Base-by-base conservation (phyloP, 1,140 invertebrate genomes). In the Argopecten irradians region DNA sequence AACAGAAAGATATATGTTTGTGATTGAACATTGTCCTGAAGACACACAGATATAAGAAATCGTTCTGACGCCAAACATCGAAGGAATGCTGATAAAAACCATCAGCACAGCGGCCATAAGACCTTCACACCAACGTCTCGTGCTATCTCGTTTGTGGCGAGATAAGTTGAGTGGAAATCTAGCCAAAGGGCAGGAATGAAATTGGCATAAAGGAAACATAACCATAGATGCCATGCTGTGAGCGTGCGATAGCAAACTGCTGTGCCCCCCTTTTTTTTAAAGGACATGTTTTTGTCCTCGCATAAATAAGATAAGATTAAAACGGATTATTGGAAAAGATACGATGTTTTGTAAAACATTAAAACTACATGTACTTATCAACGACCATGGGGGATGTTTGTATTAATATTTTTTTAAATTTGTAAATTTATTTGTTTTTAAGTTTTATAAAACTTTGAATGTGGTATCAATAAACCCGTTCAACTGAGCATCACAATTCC, bases 121-220 rank as follows among this genome's bases (percentile, higher is more conserved):
- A 71, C 55, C 55, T 71, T 71, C n/a, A 71, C 55, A 71, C 55
- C 55, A 28, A 71, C 55, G 22, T 71, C 55, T 71, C 55, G 55
- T 16, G 28, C 55, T 71, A 71, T 71, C 55, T 71, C 55, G 55
- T 71, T 71, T 71, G 55, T 16, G n/a, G 55, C 55, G 55, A 71
- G 55, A 71, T 71, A 71, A 71, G 22, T 71, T 3, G n/a, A 71
- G 55, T 71, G 55, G 55, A 22, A 71, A 71, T 28, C 55, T 71
- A 22, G 55, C 55, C 55, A 71, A 71, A n/a, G 55, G 55, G 55
- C 55, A 71, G 7, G 43, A 16, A 71, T 28, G 55, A 71, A 71
- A 71, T 28, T 71, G 55, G 16, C 55, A 71, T 71, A 71, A 71
- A 71, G 22, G 55, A 16, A 71, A 11, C 19, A n/a, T 5, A 16